A percentile compares a stretch with the other conserved stretches of the same genome.
Conservation (phyloP, 2,888 invertebrate species). For the Xanthia icteritia region DNA sequence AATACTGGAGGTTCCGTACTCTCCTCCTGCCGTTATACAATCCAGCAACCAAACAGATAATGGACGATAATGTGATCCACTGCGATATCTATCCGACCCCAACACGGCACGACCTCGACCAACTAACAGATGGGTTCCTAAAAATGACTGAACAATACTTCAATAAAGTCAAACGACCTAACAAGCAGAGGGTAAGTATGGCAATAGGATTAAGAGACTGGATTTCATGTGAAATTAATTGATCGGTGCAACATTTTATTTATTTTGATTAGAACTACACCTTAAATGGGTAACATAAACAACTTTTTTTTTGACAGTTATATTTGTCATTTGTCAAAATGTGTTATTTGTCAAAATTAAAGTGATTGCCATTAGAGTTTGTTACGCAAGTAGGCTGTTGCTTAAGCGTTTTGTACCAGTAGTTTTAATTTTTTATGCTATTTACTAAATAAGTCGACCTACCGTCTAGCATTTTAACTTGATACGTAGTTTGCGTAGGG, state of each 20-base stretch:
- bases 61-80: conserved; percentile 92
- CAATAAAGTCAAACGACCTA: conserved; percentile 96
- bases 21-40: conserved; percentile 96
- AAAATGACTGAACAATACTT: conserved; percentile 96
- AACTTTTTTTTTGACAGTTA: neutral
- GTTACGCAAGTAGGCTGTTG: neutral
- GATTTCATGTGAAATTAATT: conserved; percentile 43
- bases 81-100: conserved; percentile 96
- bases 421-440: neutral
- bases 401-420: neutral
- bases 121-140: conserved; percentile 93
- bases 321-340: no score
- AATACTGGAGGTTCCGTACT: conserved; percentile 98
- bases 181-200: conserved; percentile 94
- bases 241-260: conserved; percentile 42
- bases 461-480: neutral
- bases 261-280: neutral
- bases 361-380: neutral
- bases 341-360: neutral
- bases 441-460: no score
- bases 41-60: conserved; percentile 94
- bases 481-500: conserved; percentile 2
- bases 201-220: conserved; percentile 15
- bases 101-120: conserved; percentile 91
- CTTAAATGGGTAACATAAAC: neutral